Conservation (phyloP, 35 echinoderm and acorn worm species). For the Ptychodera flava region DNA sequence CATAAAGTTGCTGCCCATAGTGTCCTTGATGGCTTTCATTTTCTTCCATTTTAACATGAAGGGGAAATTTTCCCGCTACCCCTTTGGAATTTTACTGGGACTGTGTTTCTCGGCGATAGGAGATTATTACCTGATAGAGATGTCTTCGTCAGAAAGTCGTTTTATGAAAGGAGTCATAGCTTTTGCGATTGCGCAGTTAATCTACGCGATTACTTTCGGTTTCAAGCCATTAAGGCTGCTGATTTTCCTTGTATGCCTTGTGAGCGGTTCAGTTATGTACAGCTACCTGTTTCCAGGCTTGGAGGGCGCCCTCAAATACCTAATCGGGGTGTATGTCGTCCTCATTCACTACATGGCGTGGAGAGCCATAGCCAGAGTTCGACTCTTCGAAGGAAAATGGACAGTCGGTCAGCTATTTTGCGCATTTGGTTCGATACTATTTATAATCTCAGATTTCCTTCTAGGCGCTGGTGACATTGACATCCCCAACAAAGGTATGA, state of each 20-base stretch:
- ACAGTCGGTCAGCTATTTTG: slow-evolving; percentile 77
- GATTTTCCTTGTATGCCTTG: slow-evolving; percentile 27
- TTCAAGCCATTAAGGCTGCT: slow-evolving; percentile 41
- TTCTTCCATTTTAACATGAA: not conserved
- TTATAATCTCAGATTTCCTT: slow-evolving; percentile 81
- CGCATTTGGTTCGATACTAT: slow-evolving; percentile 67
- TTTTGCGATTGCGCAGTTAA: slow-evolving; percentile 75
- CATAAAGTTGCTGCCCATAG: slow-evolving; percentile 83
- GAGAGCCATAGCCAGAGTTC: slow-evolving; percentile 61
- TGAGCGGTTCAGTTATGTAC: slow-evolving; percentile 32
- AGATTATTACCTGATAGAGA: slow-evolving; percentile 74
- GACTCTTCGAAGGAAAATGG: slow-evolving; percentile 57
- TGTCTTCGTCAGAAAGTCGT: slow-evolving; percentile 46
- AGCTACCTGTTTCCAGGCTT: slow-evolving; percentile 67
- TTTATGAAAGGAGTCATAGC: slow-evolving; percentile 80
- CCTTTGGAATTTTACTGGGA: slow-evolving; percentile 60
- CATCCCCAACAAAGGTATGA: slow-evolving; percentile 60
- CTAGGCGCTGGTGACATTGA: slow-evolving; percentile 54
- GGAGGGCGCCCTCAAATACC: slow-evolving; percentile 48
- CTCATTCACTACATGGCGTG: slow-evolving; percentile 73
- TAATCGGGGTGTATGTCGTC: slow-evolving; percentile 53
- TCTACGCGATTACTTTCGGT: slow-evolving; percentile 82
- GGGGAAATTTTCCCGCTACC: slow-evolving; percentile 8
- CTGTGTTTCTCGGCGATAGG: slow-evolving; percentile 74
- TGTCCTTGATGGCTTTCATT: slow-evolving; percentile 78